These are phyloP conservation scores for Drosophila testacea DNA, from an alignment of 2,888 invertebrate genomes.

Conservation along the genomic window DNA sequence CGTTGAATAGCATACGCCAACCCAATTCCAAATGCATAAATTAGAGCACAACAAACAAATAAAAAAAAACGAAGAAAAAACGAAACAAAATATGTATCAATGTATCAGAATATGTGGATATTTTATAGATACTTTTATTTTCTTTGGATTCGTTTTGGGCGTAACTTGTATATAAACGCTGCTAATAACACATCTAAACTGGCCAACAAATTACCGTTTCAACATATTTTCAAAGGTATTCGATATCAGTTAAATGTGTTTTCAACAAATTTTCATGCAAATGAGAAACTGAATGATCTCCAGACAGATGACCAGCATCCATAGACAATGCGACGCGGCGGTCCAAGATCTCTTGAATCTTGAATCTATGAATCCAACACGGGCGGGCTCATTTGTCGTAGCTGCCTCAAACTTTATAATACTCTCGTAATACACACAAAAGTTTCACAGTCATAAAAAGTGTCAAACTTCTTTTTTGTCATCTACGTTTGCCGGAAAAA, in stretches of 20 bases:
- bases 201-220: constrained; percentile 80
- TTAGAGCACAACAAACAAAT: constrained; percentile 56
- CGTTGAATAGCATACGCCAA: constrained; percentile 69
- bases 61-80: neutral
- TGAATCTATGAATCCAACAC: constrained; percentile 19
- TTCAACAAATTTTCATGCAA: constrained; percentile 78
- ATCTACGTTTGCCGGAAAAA: constrained; percentile 40
- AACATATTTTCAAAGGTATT: constrained; percentile 60
- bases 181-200: constrained; percentile 78
- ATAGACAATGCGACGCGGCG: constrained; percentile 78
- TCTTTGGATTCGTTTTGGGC: constrained; percentile 32
- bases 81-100: constrained; percentile 46
- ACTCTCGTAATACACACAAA: constrained; percentile 48
- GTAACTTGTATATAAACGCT: constrained; percentile 79
- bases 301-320: constrained; percentile 75
- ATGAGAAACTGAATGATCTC: constrained; percentile 46
- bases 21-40: constrained; percentile 70
- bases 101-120: constrained; percentile 39
- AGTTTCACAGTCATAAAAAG: constrained; percentile 69
- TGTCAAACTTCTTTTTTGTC: constrained; percentile 62
- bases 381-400: constrained; percentile 78
- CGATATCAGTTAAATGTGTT: constrained; percentile 72
- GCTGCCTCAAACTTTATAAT: constrained; percentile 49
- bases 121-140: constrained; percentile 25
- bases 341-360: constrained; percentile 32